Evolutionary conservation across 2,888 invertebrate genomes (phyloP).

Genomic region (Galerucella nymphaeae): DNA sequence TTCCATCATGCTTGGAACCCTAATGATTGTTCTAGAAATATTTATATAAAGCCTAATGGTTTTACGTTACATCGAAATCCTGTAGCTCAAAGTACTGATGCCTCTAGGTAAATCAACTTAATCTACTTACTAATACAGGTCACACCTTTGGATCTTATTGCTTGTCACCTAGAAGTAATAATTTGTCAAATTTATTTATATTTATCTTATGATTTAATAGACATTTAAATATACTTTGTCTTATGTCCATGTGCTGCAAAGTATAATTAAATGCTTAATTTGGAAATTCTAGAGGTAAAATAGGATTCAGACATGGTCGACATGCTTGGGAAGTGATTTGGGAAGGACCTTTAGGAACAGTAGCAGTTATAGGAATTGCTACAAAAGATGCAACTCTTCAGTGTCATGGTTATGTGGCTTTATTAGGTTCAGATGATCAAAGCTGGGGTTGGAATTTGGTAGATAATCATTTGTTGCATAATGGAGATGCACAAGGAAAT

Average conservation of each 20-base stretch:
- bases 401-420: constrained; percentile 94
- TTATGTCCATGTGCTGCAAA: too few species aligned
- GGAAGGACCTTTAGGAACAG: constrained; percentile 98
- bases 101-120: constrained; percentile 73
- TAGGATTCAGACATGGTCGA: constrained; percentile 82
- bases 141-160: background rate
- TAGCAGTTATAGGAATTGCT: constrained; percentile 95
- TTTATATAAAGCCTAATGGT: constrained; percentile 95
- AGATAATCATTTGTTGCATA: constrained; percentile 95
- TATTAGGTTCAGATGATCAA: constrained; percentile 95
- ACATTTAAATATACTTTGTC: too few species aligned
- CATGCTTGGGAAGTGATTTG: constrained; percentile 99
- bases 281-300: constrained; percentile 22
- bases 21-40: constrained; percentile 95
- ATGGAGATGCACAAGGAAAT: constrained; percentile 94
- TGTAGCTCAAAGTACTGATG: constrained; percentile 98
- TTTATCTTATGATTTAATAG: too few species aligned
- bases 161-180: too few species aligned
- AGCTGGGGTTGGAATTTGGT: constrained; percentile 99
- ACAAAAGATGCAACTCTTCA: constrained; percentile 94
- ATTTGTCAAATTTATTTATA: too few species aligned
- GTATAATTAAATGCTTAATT: too few species aligned
- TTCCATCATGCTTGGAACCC: constrained; percentile 98
- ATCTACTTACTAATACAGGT: background rate
- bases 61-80: constrained; percentile 98